Percentiles rank a stretch among this genome's conserved stretches.
Evolutionary conservation across 2,797 vertebrate species (phyloP).

Genomic region (Smutsia gigantea): DNA sequence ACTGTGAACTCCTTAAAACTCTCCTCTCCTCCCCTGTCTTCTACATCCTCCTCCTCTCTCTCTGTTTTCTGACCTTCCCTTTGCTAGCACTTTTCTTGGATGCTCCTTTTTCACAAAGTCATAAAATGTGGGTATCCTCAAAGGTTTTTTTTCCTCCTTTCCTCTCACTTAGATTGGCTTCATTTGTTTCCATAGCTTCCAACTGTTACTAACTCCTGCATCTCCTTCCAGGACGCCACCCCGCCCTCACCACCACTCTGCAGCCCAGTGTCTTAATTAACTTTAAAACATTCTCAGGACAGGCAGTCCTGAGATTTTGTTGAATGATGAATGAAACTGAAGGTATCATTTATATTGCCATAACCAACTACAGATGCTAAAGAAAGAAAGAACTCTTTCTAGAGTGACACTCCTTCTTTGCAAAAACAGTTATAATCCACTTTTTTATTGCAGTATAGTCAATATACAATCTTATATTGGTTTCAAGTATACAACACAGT

Average conservation of each 20-base stretch:
- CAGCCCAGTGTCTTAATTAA: neutral
- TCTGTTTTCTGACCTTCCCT: neutral
- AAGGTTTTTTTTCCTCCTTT: neutral
- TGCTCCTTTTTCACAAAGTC: neutral
- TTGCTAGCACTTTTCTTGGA: neutral
- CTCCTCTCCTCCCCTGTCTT: neutral
- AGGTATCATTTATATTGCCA: neutral
- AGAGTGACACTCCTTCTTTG: neutral
- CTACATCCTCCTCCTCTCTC: neutral
- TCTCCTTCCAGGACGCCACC: neutral
- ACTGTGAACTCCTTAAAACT: neutral
- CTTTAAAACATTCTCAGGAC: slow-evolving; percentile 43
- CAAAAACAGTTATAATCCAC: neutral
- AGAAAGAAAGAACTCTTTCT: slow-evolving; percentile 3
- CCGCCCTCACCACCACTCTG: neutral
- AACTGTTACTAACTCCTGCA: neutral
- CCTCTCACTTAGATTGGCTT: neutral
- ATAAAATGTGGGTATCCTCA: neutral
- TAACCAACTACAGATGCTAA: neutral
- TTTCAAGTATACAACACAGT: no score
- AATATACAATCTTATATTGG: no score
- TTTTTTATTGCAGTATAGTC: neutral
- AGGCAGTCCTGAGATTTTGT: slow-evolving; percentile 46
- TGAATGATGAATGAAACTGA: slow-evolving; percentile 7
- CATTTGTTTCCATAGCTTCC: slow-evolving; percentile 43